A percentile compares a stretch with the other conserved stretches of the same genome.
Evolutionary conservation across 2,113 vertebrate genomes (phyloP).

Genomic region (Anthoscopus minutus): DNA sequence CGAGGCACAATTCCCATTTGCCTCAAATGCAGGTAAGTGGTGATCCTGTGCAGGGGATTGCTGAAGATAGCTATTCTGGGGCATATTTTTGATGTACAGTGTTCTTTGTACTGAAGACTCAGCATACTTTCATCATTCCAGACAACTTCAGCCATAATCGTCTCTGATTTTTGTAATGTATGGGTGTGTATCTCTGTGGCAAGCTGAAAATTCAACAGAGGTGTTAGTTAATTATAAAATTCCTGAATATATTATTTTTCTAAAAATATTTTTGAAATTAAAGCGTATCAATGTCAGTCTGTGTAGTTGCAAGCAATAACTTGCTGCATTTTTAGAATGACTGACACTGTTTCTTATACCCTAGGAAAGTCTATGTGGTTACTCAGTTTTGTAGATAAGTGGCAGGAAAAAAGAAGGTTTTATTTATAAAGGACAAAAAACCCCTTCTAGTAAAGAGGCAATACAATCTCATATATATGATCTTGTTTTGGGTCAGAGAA

Average conservation of each 20-base stretch:
- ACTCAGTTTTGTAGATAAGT: not conserved
- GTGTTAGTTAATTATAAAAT: constrained; percentile 8
- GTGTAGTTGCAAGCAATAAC: not conserved
- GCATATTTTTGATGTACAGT: not conserved
- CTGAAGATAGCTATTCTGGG: not conserved
- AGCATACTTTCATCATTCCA: not conserved
- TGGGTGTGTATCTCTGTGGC: not conserved
- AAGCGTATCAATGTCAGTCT: not conserved
- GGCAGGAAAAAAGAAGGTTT: not conserved
- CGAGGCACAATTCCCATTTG: not conserved
- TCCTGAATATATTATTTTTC: not conserved
- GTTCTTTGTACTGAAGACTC: not conserved
- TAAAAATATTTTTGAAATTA: constrained; percentile 5
- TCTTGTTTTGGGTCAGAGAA: not conserved
- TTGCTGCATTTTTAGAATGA: not conserved
- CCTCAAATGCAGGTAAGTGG: not conserved
- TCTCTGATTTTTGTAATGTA: not conserved
- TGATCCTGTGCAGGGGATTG: not conserved
- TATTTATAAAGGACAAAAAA: not conserved
- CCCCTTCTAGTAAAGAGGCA: not conserved
- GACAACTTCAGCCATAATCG: not conserved
- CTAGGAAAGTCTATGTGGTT: not conserved
- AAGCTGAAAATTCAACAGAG: constrained; percentile 7
- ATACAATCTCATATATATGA: not conserved
- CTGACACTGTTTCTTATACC: not conserved